Conservation (phyloP, 2,113 vertebrate genomes). For the Perca flavescens region DNA sequence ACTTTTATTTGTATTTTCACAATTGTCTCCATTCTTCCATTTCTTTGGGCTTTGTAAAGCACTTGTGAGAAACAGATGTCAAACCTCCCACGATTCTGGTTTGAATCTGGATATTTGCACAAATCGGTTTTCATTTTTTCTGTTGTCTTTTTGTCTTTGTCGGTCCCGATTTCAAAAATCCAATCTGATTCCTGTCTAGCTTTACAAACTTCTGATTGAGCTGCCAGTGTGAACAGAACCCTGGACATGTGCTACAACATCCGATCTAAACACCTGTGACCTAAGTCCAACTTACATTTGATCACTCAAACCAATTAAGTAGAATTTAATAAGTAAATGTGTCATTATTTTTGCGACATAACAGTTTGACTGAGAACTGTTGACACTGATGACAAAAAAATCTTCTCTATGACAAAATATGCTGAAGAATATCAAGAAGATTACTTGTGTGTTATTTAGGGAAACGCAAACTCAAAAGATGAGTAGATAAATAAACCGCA, state of each 20-base stretch:
- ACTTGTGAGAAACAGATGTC: too few species aligned
- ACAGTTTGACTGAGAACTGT: not conserved
- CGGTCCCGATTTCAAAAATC: not conserved
- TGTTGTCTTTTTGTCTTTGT: not conserved
- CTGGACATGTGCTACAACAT: not conserved
- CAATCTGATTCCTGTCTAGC: not conserved
- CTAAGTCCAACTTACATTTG: not conserved
- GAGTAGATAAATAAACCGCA: not conserved
- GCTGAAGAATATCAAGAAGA: not conserved
- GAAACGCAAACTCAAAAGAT: not conserved
- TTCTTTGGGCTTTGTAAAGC: too few species aligned
- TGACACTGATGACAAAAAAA: not conserved
- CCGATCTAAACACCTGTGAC: not conserved
- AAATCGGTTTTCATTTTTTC: too few species aligned
- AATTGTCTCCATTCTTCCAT: not conserved
- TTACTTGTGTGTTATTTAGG: not conserved
- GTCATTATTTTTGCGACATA: not conserved
- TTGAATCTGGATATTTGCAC: too few species aligned
- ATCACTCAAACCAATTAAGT: too few species aligned
- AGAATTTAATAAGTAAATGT: not conserved
- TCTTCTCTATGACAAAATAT: not conserved
- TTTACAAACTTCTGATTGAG: not conserved
- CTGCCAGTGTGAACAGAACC: not conserved
- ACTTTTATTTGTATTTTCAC: too few species aligned
- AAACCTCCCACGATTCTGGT: too few species aligned